Conservation (phyloP, 2,888 invertebrate genomes). For the Mythimna albipuncta region DNA sequence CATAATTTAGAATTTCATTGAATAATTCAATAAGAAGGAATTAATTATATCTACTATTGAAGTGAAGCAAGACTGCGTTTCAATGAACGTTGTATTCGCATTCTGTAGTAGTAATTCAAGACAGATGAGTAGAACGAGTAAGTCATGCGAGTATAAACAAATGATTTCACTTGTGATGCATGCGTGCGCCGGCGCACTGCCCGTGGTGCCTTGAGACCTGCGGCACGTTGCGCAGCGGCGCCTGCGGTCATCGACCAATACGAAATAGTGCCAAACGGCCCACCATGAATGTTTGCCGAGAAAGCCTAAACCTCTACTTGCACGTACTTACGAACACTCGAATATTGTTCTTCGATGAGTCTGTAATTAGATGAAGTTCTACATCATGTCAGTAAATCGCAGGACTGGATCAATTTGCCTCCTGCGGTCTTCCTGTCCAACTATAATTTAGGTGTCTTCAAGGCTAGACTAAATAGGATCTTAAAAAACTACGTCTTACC, state of each 20-base stretch:
- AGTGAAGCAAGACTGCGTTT: conserved; percentile 26
- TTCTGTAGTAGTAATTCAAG: conserved; percentile 40
- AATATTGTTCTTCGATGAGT: conserved; percentile 32
- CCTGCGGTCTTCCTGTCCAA: too few species aligned
- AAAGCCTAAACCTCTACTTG: conserved; percentile 40
- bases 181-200: conserved; percentile 44
- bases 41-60: conserved; percentile 15
- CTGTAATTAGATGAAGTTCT: conserved; percentile 10
- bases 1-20: conserved; percentile 24
- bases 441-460: too few species aligned
- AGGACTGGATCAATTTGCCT: too few species aligned
- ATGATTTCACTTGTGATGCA: conserved; percentile 60
- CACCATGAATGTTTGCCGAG: conserved; percentile 64
- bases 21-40: conserved; percentile 16
- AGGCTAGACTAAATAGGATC: too few species aligned
- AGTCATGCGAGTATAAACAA: conserved; percentile 58
- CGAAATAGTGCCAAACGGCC: conserved; percentile 69
- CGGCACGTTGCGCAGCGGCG: conserved; percentile 57
- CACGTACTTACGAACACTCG: conserved; percentile 3
- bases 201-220: conserved; percentile 46
- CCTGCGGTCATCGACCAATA: conserved; percentile 72
- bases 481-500: too few species aligned
- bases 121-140: conserved; percentile 53
- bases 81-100: conserved; percentile 37
- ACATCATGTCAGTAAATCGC: neutral